Base-by-base conservation (phyloP, 2,888 invertebrate species). In the Melieria omissa region DNA sequence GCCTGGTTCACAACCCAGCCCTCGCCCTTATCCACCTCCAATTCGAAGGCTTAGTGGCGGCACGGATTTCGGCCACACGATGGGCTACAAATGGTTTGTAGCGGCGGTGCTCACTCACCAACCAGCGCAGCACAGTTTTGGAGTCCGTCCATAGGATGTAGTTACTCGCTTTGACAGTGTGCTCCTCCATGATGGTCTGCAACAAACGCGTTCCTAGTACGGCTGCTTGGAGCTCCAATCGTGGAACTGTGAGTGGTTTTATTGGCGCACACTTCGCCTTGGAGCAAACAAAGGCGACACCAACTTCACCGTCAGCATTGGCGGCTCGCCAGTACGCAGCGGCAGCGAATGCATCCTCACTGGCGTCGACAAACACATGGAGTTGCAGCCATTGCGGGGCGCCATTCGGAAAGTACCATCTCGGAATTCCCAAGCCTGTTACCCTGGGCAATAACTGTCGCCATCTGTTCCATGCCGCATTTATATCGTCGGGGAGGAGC, bases 291-390 rank as follows among this genome's bases (percentile, higher is more conserved):
- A 72, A 67, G 9, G 66, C 65, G 5, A 70, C 60, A 4, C 46
- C 41, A 45, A 65, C 64, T 4, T 14, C 47, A 10, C 57, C 67
- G 1, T 57, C 61, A 41, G 47, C 29, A 6, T 44, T 9, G 9
- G 42, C 47, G 14, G 9, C 60, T n/a, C 71, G 58, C 67, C 67
- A 74, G 14, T 72, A 72, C 6, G 72, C 71, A 10, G 69, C 66
- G 1, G 71, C 68, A 4, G 73, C 73, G 58, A 71, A 73, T 5
- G 73, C 70, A 42, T 73, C 64, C 16, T 70, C 65, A 54, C 68
- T 72, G 5, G 69, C 64, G 57, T 73, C 66, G 47, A 73, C 70
- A 58, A 73, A 73, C 6, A 73, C 47, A 9, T 73, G 73, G 5
- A 73, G 47, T 47, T 73, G 58, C 47, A 69, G 10, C 42, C 44